Evolutionary conservation across 2,888 invertebrate genomes (phyloP).

Genomic region (Idaea straminata): DNA sequence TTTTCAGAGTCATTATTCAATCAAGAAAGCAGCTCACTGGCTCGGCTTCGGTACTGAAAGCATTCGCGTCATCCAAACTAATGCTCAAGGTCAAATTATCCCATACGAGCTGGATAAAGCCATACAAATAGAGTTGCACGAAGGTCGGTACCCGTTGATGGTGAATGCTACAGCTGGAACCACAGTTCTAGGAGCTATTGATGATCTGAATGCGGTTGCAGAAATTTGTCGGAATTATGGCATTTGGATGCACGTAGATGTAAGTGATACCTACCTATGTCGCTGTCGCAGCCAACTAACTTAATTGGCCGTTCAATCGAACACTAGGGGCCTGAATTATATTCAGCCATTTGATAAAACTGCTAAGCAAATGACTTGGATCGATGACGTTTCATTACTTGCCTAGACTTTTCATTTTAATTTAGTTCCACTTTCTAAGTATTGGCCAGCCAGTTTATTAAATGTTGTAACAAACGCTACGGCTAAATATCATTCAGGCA

Average conservation of each 20-base stretch:
- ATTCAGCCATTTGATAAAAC: too few species aligned
- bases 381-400: too few species aligned
- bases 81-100: slow-evolving; percentile 84
- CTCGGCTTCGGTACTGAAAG: slow-evolving; percentile 91
- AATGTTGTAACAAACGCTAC: too few species aligned
- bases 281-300: too few species aligned
- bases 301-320: too few species aligned
- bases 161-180: slow-evolving; percentile 90
- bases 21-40: slow-evolving; percentile 89
- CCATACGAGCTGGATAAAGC: slow-evolving; percentile 80
- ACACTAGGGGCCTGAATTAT: too few species aligned
- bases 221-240: slow-evolving; percentile 83
- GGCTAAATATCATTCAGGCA: too few species aligned
- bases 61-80: slow-evolving; percentile 82
- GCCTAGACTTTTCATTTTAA: too few species aligned
- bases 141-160: slow-evolving; percentile 82
- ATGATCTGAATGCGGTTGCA: slow-evolving; percentile 84
- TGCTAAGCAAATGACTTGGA: too few species aligned
- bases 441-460: too few species aligned
- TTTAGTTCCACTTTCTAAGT: too few species aligned
- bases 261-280: slow-evolving; percentile 63
- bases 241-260: slow-evolving; percentile 92
- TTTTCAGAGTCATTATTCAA: slow-evolving; percentile 88
- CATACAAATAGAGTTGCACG: slow-evolving; percentile 66
- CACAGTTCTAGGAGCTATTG: slow-evolving; percentile 91